These are phyloP conservation scores for Hydriomena furcata DNA, from an alignment of 2,888 invertebrate genomes.

Conservation along the genomic window DNA sequence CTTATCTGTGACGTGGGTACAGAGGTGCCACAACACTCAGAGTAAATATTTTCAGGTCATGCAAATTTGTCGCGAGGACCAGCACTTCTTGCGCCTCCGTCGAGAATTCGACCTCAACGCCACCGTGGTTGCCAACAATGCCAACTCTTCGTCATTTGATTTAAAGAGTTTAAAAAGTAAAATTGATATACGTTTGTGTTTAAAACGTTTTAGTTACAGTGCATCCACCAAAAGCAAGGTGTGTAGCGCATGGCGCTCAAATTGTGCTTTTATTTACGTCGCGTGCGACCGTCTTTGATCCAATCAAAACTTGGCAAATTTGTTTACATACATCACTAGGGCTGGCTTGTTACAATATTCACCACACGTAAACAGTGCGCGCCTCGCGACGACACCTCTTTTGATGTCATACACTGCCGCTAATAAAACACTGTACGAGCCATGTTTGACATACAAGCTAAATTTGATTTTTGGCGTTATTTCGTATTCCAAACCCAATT, in stretches of 20 bases:
- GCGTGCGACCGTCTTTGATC: conserved; percentile 64
- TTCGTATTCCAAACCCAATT: conserved; percentile 61
- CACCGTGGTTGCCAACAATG: too few species aligned
- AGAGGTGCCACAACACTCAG: too few species aligned
- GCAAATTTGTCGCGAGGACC: too few species aligned
- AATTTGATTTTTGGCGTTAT: conserved; percentile 64
- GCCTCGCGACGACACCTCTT: conserved; percentile 66
- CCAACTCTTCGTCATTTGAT: too few species aligned
- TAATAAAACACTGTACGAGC: conserved; percentile 68
- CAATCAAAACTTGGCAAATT: conserved; percentile 78
- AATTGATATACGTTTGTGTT: not conserved
- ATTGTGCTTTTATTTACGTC: conserved; percentile 54
- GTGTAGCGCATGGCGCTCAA: conserved; percentile 3
- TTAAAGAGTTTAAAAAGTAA: too few species aligned
- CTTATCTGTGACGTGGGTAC: too few species aligned
- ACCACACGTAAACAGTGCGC: conserved; percentile 69
- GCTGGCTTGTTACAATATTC: conserved; percentile 62
- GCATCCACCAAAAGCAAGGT: not conserved
- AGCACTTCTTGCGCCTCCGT: too few species aligned
- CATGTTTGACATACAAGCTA: conserved; percentile 69
- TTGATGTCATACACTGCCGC: conserved; percentile 64
- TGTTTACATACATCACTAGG: conserved; percentile 72
- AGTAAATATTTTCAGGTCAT: too few species aligned
- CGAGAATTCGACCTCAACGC: too few species aligned
- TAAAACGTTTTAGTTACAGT: not conserved